phyloP scores from a whole-genome alignment of 2,888 invertebrate species.

The Temnothorax unifasciatus region DNA sequence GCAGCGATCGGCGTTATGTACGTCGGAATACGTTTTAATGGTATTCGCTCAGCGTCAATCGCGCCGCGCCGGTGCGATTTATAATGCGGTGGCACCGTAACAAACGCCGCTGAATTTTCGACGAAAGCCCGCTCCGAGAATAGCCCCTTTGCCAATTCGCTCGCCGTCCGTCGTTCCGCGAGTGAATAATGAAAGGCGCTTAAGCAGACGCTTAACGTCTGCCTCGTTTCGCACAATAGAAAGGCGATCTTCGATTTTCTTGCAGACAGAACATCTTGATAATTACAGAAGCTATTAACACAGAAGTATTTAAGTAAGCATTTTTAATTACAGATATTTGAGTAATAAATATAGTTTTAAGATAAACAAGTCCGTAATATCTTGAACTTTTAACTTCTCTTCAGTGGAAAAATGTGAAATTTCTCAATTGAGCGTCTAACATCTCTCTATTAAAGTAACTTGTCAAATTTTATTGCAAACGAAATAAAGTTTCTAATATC shows the following conservation, averaged over 20 bases:
- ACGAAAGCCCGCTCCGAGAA: constrained; percentile 31
- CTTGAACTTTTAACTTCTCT: not conserved
- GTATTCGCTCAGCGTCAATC: constrained; percentile 49
- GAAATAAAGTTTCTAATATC: not conserved
- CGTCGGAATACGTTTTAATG: constrained; percentile 42
- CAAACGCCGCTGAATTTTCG: constrained; percentile 47
- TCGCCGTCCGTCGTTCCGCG: constrained; percentile 27
- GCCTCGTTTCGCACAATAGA: constrained; percentile 28
- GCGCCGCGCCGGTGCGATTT: constrained; percentile 53
- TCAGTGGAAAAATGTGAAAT: not conserved
- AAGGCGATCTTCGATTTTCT: constrained; percentile 37
- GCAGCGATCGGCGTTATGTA: constrained; percentile 58
- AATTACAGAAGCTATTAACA: constrained; percentile 41
- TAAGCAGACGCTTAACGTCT: constrained; percentile 35
- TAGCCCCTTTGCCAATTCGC: constrained; percentile 28
- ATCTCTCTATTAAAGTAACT: not conserved
- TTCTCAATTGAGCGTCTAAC: not conserved
- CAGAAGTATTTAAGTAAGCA: not conserved
- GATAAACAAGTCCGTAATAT: not conserved
- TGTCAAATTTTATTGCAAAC: not conserved
- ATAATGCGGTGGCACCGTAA: constrained; percentile 33
- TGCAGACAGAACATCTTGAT: constrained; percentile 10
- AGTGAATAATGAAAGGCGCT: constrained; percentile 47
- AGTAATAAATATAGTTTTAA: not conserved
- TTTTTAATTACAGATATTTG: constrained; percentile 12